phyloP scores from a whole-genome alignment of 2,888 invertebrate genomes.

The Trypoxylon attenuatum region DNA sequence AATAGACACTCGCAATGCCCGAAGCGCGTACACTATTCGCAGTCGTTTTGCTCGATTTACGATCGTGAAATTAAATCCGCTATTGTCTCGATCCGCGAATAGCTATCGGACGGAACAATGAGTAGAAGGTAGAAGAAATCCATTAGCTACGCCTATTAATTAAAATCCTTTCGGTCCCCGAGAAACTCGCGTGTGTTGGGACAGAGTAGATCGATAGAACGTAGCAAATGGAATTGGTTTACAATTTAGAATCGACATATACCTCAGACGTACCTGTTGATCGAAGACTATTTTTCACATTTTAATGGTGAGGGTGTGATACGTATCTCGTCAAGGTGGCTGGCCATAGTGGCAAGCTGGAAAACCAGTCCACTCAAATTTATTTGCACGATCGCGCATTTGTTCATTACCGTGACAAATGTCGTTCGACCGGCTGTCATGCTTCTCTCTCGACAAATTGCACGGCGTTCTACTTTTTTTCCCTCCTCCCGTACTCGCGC shows the following conservation, averaged over 20 bases:
- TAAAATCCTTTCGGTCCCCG: too few relatives aligned
- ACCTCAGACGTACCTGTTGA: conserved; percentile 28
- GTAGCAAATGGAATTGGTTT: conserved; percentile 6
- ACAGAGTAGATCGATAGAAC: neutral
- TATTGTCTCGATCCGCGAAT: neutral
- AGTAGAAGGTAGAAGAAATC: neutral
- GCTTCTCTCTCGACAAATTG: conserved; percentile 38
- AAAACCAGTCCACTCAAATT: conserved; percentile 16
- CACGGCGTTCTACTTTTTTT: conserved; percentile 33
- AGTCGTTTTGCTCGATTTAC: too few relatives aligned
- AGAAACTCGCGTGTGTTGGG: too few relatives aligned
- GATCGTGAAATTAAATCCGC: too few relatives aligned
- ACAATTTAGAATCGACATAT: too few relatives aligned
- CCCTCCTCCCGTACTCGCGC: too few relatives aligned
- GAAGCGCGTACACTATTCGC: too few relatives aligned
- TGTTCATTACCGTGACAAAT: conserved; percentile 31
- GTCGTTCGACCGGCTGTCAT: conserved; percentile 44
- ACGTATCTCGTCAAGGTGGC: conserved; percentile 22
- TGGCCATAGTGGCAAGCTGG: neutral
- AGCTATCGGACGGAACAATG: too few relatives aligned
- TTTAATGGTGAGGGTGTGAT: conserved; percentile 1
- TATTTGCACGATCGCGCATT: conserved; percentile 12
- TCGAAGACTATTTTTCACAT: conserved; percentile 17
- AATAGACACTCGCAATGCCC: too few relatives aligned
- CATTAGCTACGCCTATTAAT: neutral